Conservation (phyloP, 1,140 invertebrate genomes). For the Aphis gossypii region DNA sequence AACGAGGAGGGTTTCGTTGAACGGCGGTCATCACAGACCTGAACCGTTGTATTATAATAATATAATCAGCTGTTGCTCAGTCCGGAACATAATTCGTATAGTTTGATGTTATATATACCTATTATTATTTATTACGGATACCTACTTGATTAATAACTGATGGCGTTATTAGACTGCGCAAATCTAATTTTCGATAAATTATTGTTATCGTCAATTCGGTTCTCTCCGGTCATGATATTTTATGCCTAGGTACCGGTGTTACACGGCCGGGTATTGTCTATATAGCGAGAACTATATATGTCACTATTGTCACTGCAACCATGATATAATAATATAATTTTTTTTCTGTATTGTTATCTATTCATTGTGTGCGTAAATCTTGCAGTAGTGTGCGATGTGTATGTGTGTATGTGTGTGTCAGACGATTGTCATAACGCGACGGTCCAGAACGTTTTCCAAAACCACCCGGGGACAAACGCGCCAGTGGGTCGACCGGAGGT, state of each 20-base stretch:
- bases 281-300: not conserved
- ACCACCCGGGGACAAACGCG: not conserved
- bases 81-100: not conserved
- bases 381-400: not conserved
- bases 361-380: not conserved
- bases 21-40: not conserved
- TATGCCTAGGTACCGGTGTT: not conserved
- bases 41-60: not conserved
- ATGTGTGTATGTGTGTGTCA: not conserved
- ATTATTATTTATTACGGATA: too few relatives aligned
- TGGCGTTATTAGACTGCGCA: not conserved
- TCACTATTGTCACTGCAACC: not conserved
- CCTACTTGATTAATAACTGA: too few relatives aligned
- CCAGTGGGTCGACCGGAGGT: constrained; percentile 28
- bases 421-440: constrained; percentile 13
- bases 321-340: not conserved
- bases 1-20: not conserved
- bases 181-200: not conserved
- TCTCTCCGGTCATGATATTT: not conserved
- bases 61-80: not conserved
- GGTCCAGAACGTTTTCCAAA: not conserved
- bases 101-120: not conserved
- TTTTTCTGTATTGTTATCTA: not conserved
- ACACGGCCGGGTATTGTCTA: not conserved
- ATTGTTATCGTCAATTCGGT: not conserved